Base-by-base conservation (phyloP, 2,797 vertebrate species). In the Danio jaintianensis region DNA sequence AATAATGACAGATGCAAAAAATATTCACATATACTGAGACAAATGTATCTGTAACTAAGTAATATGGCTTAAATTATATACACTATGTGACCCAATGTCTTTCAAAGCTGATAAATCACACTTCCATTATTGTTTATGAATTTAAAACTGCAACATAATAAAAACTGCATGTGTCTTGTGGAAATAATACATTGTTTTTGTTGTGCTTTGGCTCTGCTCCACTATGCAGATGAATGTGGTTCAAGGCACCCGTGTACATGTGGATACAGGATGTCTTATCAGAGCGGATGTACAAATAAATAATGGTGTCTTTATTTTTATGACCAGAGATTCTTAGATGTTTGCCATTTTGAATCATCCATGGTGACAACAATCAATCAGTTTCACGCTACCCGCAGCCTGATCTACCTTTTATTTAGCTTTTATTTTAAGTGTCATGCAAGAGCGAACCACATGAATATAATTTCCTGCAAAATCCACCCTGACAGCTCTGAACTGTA, bases 151-250 rank as follows among this genome's bases (percentile, higher is more conserved):
- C 36, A 53, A 8, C 11, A 6, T 68, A 68, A 50, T 4, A 2
- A 36, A 47, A 68, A 7, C 7, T 36, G 20, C 1, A 56, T 2
- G 53, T 10, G 53, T 56, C 18, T 56, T 22, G 8, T 11, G 5
- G 66, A 68, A 29, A 29, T n/a, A 68, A 50, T 48, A 29, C 20
- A n/a, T 52, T 38, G 48, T 18, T 69, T 70, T 53, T 9, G 48
- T 69, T 69, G 16, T 11, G 61, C 61, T 42, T 42, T 16, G 10
- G 61, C 29, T 66, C 2, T 18, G 18, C 11, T 47, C 3, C 3
- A 45, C 6, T 45, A 6, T 0, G 6, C 42, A 4, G 20, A 22
- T 47, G 2, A 22, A 45, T 50, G 13, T 8, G 66, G 2, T 52
- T 40, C 10, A 7, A 50, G 29, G 13, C 7, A 8, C 29, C 22